Evolutionary conservation across 2,888 invertebrate genomes (phyloP).

Genomic region (Drosophila multiciliata): DNA sequence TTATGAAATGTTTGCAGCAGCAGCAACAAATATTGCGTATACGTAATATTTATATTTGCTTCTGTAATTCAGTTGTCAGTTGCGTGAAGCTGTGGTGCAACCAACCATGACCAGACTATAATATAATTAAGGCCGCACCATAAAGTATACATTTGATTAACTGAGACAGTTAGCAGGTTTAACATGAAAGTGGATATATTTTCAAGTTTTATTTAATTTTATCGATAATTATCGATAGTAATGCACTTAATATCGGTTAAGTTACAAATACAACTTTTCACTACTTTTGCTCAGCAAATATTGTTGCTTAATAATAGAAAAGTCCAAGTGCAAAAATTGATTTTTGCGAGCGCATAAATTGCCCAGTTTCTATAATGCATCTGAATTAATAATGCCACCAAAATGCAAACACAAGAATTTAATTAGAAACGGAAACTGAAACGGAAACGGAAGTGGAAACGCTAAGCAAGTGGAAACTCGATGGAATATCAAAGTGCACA

Average conservation of each 20-base stretch:
- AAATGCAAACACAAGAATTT: background rate
- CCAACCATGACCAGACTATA: background rate
- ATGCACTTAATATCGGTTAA: background rate
- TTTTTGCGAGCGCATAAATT: background rate
- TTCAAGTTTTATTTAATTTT: background rate
- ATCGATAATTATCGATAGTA: background rate
- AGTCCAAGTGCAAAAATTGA: background rate
- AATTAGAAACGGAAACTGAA: background rate
- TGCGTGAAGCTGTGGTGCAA: background rate
- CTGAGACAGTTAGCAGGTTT: background rate
- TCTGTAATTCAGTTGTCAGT: background rate
- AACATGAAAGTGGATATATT: too few relatives aligned
- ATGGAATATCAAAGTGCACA: background rate
- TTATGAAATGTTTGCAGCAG: constrained; percentile 47
- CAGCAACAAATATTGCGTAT: constrained; percentile 35
- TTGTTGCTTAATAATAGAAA: background rate
- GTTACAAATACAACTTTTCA: too few relatives aligned
- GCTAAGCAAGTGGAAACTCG: background rate
- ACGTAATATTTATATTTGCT: constrained; percentile 37
- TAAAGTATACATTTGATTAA: background rate
- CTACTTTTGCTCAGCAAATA: too few relatives aligned
- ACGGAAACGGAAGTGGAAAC: background rate
- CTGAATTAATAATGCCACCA: background rate
- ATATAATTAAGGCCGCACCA: background rate
- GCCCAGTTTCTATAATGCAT: background rate